These are phyloP conservation scores for Dasysyrphus tricinctus DNA, from an alignment of 2,888 invertebrate species.

Conservation along the genomic window DNA sequence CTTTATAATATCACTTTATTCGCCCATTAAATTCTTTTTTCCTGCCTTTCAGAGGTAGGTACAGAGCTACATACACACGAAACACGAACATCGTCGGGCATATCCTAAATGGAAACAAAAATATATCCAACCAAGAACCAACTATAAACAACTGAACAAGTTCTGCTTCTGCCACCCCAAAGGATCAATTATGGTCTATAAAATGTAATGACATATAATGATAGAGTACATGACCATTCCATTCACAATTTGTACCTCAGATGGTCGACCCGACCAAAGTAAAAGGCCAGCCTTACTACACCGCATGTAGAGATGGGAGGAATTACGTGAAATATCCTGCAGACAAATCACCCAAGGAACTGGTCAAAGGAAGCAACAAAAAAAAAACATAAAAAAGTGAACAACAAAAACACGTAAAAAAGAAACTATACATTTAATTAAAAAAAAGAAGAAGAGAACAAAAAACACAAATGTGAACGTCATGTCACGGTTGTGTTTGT, in stretches of 20 bases:
- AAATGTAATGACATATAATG: slow-evolving; percentile 83
- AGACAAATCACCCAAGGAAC: slow-evolving; percentile 74
- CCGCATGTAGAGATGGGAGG: slow-evolving; percentile 36
- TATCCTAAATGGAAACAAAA: slow-evolving; percentile 18
- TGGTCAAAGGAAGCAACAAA: slow-evolving; percentile 70
- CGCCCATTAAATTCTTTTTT: slow-evolving; percentile 51
- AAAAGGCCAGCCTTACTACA: slow-evolving; percentile 43
- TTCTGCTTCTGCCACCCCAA: slow-evolving; percentile 74
- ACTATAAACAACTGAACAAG: slow-evolving; percentile 59
- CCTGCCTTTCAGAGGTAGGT: neutral
- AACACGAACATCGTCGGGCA: neutral
- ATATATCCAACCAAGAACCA: slow-evolving; percentile 57
- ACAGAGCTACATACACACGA: slow-evolving; percentile 3
- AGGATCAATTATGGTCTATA: slow-evolving; percentile 79
- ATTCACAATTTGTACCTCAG: slow-evolving; percentile 74
- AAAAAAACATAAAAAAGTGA: slow-evolving; percentile 50
- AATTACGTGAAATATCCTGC: slow-evolving; percentile 74
- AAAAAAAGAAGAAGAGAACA: no score
- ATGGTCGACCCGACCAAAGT: slow-evolving; percentile 46
- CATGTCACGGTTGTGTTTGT: slow-evolving; percentile 59
- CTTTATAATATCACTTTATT: slow-evolving; percentile 67
- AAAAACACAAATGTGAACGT: slow-evolving; percentile 65
- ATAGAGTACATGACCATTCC: slow-evolving; percentile 79
- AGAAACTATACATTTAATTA: slow-evolving; percentile 17
- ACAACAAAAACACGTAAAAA: slow-evolving; percentile 16